phyloP scores from a whole-genome alignment of 2,113 vertebrate species.

The Rhagologus leucostigma region DNA sequence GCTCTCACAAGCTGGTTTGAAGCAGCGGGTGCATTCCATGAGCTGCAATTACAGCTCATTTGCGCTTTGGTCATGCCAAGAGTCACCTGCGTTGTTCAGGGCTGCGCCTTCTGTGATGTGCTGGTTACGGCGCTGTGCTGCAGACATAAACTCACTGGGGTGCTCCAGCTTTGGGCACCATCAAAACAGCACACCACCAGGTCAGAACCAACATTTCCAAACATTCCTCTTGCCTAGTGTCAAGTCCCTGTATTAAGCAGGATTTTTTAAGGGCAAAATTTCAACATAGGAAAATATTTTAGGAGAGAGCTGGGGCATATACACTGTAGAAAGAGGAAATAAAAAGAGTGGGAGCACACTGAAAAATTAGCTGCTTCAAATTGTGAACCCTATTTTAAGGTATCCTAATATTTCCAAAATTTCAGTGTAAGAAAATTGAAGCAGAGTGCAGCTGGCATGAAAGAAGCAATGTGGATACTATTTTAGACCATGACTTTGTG shows the following conservation, averaged over 20 bases:
- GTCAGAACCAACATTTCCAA: neutral
- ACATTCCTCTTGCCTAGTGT: neutral
- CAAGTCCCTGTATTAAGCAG: neutral
- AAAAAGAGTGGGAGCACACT: neutral
- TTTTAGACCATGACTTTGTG: neutral
- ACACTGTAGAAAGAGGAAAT: neutral
- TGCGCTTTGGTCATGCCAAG: neutral
- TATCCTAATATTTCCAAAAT: neutral
- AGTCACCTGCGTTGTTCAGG: neutral
- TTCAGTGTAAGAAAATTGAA: neutral
- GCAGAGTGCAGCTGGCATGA: neutral
- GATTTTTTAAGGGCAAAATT: neutral
- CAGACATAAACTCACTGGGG: neutral
- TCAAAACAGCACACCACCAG: neutral
- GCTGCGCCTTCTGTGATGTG: neutral
- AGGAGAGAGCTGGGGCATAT: neutral
- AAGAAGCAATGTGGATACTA: neutral
- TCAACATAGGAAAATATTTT: neutral
- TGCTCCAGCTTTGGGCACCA: neutral
- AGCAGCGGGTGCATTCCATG: neutral
- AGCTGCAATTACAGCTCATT: neutral
- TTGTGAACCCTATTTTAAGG: neutral
- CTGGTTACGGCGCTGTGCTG: accelerated
- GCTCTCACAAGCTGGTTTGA: neutral
- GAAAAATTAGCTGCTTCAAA: neutral